A percentile compares a stretch with the other conserved stretches of the same genome.
phyloP scores from a whole-genome alignment of 2,888 invertebrate genomes.

The Branchinecta sandiegonensis region DNA sequence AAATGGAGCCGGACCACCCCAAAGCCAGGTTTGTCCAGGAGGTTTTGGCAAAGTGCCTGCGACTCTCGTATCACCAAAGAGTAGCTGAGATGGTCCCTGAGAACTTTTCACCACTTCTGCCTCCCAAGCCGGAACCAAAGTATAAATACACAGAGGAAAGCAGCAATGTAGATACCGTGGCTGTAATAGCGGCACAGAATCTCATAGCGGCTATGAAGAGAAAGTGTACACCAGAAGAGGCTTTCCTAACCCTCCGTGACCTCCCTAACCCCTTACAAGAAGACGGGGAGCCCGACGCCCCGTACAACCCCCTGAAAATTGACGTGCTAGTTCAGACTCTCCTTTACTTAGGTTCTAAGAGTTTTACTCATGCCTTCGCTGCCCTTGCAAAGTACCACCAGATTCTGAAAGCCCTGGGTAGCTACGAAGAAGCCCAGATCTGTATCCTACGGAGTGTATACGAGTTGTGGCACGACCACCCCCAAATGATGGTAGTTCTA shows the following conservation, averaged over 20 bases:
- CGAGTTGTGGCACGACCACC: conserved; percentile 88
- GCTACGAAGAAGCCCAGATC: conserved; percentile 88
- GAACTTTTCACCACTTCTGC: conserved; percentile 65
- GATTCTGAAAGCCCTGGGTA: conserved; percentile 78
- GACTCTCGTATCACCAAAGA: conserved; percentile 82
- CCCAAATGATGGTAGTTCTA: conserved; percentile 71
- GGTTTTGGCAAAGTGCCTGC: conserved; percentile 71
- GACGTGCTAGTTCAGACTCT: conserved; percentile 94
- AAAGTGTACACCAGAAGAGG: conserved; percentile 80
- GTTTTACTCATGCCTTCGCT: conserved; percentile 95
- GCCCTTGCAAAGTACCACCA: conserved; percentile 94
- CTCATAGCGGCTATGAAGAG: conserved; percentile 17
- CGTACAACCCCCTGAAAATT: conserved; percentile 82
- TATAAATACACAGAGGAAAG: conserved; percentile 84
- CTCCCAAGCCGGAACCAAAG: conserved; percentile 64
- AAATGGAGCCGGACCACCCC: conserved; percentile 71
- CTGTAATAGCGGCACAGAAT: conserved; percentile 18
- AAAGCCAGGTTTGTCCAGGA: conserved; percentile 88
- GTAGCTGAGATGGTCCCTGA: conserved; percentile 84
- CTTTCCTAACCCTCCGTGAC: conserved; percentile 67
- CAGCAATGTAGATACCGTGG: conserved; percentile 17
- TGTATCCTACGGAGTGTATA: conserved; percentile 80
- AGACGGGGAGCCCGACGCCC: conserved; percentile 48
- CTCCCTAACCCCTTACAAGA: conserved; percentile 59
- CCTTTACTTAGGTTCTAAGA: conserved; percentile 83